Conservation (phyloP, 2,113 vertebrate genomes). For the Elaphurus davidianus region DNA sequence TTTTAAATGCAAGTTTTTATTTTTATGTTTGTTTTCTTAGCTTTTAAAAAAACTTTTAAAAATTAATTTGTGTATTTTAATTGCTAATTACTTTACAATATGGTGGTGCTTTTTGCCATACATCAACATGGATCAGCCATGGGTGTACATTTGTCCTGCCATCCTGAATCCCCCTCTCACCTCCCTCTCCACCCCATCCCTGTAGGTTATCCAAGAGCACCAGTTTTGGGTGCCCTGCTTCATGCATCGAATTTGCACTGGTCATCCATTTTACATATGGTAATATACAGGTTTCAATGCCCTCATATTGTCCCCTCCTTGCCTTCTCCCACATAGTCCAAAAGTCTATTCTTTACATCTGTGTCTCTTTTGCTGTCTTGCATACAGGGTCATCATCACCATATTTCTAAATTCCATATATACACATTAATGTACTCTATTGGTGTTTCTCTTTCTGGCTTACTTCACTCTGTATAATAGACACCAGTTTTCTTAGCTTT, state of each 20-base stretch:
- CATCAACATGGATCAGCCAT: not conserved
- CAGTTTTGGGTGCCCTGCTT: not conserved
- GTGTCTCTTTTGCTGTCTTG: not conserved
- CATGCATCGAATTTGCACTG: not conserved
- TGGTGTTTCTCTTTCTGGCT: not conserved
- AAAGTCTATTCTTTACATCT: not conserved
- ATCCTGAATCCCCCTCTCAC: fast-evolving
- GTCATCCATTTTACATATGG: not conserved
- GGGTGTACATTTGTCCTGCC: not conserved
- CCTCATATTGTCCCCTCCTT: not conserved
- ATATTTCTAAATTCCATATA: not conserved
- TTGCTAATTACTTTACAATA: not conserved
- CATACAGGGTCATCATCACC: not conserved
- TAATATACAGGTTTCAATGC: not conserved
- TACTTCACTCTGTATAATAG: not conserved
- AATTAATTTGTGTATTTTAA: not conserved
- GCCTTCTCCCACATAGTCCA: not conserved
- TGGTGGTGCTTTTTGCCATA: fast-evolving
- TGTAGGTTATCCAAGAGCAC: fast-evolving
- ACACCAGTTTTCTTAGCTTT: not conserved
- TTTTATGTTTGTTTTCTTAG: not conserved
- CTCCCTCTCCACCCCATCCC: not conserved
- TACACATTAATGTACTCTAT: fast-evolving
- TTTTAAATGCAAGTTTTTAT: not conserved
- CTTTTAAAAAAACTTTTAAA: not conserved